Evolutionary conservation across 2,113 vertebrate genomes (phyloP), one percentile per base, ranked within the genome.

Genomic region (Sebastes fasciatus): DNA sequence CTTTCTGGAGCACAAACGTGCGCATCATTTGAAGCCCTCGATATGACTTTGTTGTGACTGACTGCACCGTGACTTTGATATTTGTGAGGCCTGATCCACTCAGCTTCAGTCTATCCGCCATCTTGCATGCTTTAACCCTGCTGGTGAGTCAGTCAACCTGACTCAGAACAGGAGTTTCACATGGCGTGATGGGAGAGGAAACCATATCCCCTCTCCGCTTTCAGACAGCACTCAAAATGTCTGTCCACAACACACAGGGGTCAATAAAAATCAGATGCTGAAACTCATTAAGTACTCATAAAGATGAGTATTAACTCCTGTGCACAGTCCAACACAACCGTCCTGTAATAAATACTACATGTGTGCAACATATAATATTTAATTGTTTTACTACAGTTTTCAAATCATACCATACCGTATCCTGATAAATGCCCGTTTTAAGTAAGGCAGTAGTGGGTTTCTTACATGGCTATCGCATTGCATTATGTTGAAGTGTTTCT

Each of bases 201-300:
- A 61, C 75, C 45, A 14, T 61, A 61, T 54, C 46, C 46, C 40
- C 10, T 64, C 21, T 49, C 9, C 4, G 17, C 40, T 68, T 63
- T 64, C 55, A 69, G 42, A 57, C 76, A 66, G 26, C 82, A 16
- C 58, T 79, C 49, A 40, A 70, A 58, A 74, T 63, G 23, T 68
- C 76, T 74, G 17, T 68, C 69, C 45, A 62, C 34, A 54, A 73
- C 43, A 55, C 55, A 62, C 9, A 16, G 34, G 10, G 43, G 51
- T 72, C 68, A 72, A 52, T 61, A 42, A 26, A 42, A 49, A 62
- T 63, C 21, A 23, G 51, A 73, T 5, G 55, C 34, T 34, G 34
- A 34, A 34, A 34, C 34, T 34, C 34, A 34, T 45, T 49, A 26
- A 16, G 42, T 42, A 58, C 40, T 51, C 14, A 19, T 8, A 70